These are phyloP conservation scores for Thaumetopoea pityocampa DNA, from an alignment of 1,140 invertebrate genomes.

Conservation along the genomic window DNA sequence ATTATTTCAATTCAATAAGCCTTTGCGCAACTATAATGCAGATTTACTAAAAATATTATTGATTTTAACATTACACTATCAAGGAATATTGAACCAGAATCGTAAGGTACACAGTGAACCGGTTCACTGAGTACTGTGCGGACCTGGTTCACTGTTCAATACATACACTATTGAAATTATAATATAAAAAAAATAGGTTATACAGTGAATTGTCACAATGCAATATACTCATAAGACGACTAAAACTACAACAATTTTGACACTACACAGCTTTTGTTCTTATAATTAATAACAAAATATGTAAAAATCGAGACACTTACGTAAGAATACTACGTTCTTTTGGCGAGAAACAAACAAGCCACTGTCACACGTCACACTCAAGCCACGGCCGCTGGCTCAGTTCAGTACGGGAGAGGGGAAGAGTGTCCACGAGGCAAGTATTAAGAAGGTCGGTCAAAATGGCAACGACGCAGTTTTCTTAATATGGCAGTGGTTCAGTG, in stretches of 20 bases:
- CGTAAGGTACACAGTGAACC: not conserved
- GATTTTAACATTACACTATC: constrained; percentile 7
- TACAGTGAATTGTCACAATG: not conserved
- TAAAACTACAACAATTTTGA: not conserved
- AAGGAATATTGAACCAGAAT: not conserved
- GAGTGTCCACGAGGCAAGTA: constrained; percentile 5
- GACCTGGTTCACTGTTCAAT: constrained; percentile 1
- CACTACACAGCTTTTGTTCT: not conserved
- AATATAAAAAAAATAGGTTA: constrained; percentile 4
- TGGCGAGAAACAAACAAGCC: constrained; percentile 1
- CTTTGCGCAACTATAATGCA: too few relatives aligned
- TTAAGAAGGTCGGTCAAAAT: constrained; percentile 4
- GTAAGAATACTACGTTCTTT: not conserved
- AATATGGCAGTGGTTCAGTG: constrained; percentile 8
- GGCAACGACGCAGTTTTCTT: constrained; percentile 4
- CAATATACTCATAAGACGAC: constrained; percentile 1
- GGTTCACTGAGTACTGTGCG: constrained; percentile 1
- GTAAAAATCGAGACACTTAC: constrained; percentile 1
- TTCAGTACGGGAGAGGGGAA: constrained; percentile 7
- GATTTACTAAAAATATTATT: too few relatives aligned
- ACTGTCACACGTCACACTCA: constrained; percentile 1
- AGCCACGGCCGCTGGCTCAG: not conserved
- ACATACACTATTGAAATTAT: too few relatives aligned
- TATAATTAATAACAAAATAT: constrained; percentile 2
- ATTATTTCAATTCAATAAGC: too few relatives aligned